Percentiles rank a stretch among this genome's conserved stretches.
Conservation (phyloP, 2,797 vertebrate genomes). For the Nothura maculosa region DNA sequence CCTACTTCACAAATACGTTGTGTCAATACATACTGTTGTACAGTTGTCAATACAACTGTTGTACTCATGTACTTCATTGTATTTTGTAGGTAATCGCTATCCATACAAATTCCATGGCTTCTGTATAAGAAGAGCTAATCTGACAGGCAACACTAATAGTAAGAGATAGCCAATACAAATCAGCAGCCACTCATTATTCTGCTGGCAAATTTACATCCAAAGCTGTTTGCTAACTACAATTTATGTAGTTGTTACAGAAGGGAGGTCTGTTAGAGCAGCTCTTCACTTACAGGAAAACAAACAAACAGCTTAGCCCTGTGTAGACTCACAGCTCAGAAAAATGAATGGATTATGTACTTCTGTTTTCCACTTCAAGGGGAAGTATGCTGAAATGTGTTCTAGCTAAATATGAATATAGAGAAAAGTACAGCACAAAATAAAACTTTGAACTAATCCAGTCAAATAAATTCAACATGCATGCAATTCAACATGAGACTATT, state of each 20-base stretch:
- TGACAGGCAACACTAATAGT: slow-evolving; percentile 85
- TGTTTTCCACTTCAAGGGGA: neutral
- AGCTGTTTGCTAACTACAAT: slow-evolving; percentile 75
- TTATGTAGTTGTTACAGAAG: slow-evolving; percentile 63
- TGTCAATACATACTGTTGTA: slow-evolving; percentile 84
- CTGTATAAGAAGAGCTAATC: slow-evolving; percentile 75
- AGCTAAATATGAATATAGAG: neutral
- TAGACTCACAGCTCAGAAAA: slow-evolving; percentile 60
- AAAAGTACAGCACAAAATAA: neutral
- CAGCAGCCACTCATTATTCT: slow-evolving; percentile 89
- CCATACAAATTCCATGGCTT: slow-evolving; percentile 83
- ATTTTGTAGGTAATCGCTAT: slow-evolving; percentile 81
- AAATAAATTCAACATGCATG: neutral
- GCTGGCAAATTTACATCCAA: slow-evolving; percentile 85
- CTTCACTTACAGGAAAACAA: slow-evolving; percentile 52
- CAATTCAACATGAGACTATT: too few relatives aligned
- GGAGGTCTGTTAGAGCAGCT: slow-evolving; percentile 52
- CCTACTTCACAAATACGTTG: slow-evolving; percentile 78
- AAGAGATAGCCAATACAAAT: slow-evolving; percentile 86
- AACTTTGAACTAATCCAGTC: neutral
- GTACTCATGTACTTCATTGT: slow-evolving; percentile 81
- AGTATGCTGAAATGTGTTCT: neutral
- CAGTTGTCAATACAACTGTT: slow-evolving; percentile 84
- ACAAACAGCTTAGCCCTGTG: slow-evolving; percentile 44
- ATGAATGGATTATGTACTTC: neutral